A percentile compares a stretch with the other conserved stretches of the same genome.
These are phyloP conservation scores for Tenebrosternarchus preto DNA, from an alignment of 2,113 vertebrate species.

Conservation along the genomic window DNA sequence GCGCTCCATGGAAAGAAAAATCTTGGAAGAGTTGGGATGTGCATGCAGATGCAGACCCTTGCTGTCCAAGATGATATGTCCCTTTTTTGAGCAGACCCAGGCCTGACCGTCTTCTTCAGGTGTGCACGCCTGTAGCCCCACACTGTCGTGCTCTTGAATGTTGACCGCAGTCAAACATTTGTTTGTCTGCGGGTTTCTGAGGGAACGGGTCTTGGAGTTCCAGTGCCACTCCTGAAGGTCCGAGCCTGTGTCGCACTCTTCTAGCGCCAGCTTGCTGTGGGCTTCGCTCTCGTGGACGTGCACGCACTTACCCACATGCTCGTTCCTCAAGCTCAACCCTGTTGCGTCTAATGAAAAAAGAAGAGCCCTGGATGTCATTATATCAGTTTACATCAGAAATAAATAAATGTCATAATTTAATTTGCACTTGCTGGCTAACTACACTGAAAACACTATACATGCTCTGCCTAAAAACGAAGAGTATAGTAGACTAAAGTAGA, in stretches of 20 bases:
- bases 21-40: conserved; percentile 68
- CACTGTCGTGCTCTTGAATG: conserved; percentile 58
- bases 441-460: too few relatives aligned
- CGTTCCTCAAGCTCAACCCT: conserved; percentile 79
- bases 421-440: too few relatives aligned
- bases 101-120: conserved; percentile 65
- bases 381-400: neutral
- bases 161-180: conserved; percentile 73
- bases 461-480: too few relatives aligned
- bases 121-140: conserved; percentile 72
- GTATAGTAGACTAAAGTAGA: too few relatives aligned
- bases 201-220: conserved; percentile 59
- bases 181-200: conserved; percentile 67
- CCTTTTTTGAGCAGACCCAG: conserved; percentile 83
- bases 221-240: conserved; percentile 73
- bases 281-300: conserved; percentile 53
- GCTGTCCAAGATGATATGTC: conserved; percentile 76
- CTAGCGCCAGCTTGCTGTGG: conserved; percentile 64
- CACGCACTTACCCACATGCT: conserved; percentile 75
- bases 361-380: neutral
- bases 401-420: neutral
- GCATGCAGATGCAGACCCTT: conserved; percentile 75
- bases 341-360: conserved; percentile 34
- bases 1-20: conserved; percentile 75
- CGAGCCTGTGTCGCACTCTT: conserved; percentile 65